phyloP scores from a whole-genome alignment of 2,797 vertebrate species.

The Silurus aristotelis region DNA sequence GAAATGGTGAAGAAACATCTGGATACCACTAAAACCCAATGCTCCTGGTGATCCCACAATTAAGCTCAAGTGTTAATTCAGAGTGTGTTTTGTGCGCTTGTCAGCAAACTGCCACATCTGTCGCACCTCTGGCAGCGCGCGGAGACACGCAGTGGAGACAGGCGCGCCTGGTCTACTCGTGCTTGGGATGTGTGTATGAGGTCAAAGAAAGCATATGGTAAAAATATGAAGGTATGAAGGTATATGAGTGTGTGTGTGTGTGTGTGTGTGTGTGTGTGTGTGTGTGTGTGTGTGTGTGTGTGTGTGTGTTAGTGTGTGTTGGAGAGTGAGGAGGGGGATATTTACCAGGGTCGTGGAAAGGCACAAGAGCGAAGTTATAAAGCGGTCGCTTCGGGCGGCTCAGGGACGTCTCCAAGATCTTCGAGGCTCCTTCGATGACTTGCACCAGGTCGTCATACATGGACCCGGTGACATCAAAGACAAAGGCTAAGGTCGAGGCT shows the following conservation, averaged over 20 bases:
- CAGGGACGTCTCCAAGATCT: constrained; percentile 94
- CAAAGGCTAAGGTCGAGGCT: constrained; percentile 93
- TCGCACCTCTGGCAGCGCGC: constrained; percentile 61
- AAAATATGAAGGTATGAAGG: background rate
- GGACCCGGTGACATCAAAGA: constrained; percentile 97
- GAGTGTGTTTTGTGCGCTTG: constrained; percentile 54
- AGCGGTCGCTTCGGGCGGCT: constrained; percentile 89
- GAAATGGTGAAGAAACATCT: constrained; percentile 79
- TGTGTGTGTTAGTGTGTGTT: background rate
- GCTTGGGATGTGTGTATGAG: background rate
- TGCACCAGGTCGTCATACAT: constrained; percentile 98
- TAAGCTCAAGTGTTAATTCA: constrained; percentile 1
- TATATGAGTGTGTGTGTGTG: constrained; percentile 7
- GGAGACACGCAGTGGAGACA: too few relatives aligned
- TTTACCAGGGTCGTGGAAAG: constrained; percentile 96
- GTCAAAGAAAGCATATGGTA: background rate
- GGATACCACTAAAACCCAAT: constrained; percentile 54
- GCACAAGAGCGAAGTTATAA: constrained; percentile 94
- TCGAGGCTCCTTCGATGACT: constrained; percentile 96
- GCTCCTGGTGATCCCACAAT: background rate
- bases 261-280: constrained; percentile 1
- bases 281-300: background rate
- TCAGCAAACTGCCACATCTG: constrained; percentile 73
- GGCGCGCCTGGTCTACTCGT: too few relatives aligned
- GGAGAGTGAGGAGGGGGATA: background rate